These are phyloP conservation scores for Cepaea nemoralis DNA, from an alignment of 1,140 invertebrate species.

Conservation along the genomic window DNA sequence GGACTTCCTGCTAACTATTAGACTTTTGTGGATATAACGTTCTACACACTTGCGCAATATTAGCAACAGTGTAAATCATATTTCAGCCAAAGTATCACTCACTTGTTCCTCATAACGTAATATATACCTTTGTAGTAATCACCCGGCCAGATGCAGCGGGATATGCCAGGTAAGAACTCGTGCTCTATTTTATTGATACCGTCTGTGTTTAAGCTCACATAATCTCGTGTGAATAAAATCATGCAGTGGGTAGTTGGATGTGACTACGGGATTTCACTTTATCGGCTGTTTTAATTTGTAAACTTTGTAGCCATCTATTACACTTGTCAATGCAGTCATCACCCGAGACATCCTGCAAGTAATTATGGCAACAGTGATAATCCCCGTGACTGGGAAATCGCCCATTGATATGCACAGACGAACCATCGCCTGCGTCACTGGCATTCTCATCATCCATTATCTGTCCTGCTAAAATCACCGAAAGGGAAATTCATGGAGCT, in stretches of 20 bases:
- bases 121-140: no score
- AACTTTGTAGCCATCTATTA: conserved; percentile 56
- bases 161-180: no score
- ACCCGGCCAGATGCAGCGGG: no score
- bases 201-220: no score
- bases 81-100: no score
- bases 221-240: conserved; percentile 31
- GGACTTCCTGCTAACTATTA: no score
- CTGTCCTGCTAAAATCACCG: conserved; percentile 4
- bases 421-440: conserved; percentile 38
- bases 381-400: not conserved
- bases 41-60: no score
- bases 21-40: no score
- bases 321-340: conserved; percentile 58
- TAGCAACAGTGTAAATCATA: no score
- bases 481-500: not conserved
- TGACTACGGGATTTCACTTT: conserved; percentile 59
- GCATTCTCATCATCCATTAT: conserved; percentile 38
- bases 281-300: conserved; percentile 54
- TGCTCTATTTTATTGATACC: no score
- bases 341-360: conserved; percentile 17
- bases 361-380: not conserved
- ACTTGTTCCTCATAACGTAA: no score
- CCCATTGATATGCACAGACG: conserved; percentile 36
- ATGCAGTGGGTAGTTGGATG: conserved; percentile 57